Conservation (phyloP, 2,888 invertebrate genomes). For the Andrena flavipes region DNA sequence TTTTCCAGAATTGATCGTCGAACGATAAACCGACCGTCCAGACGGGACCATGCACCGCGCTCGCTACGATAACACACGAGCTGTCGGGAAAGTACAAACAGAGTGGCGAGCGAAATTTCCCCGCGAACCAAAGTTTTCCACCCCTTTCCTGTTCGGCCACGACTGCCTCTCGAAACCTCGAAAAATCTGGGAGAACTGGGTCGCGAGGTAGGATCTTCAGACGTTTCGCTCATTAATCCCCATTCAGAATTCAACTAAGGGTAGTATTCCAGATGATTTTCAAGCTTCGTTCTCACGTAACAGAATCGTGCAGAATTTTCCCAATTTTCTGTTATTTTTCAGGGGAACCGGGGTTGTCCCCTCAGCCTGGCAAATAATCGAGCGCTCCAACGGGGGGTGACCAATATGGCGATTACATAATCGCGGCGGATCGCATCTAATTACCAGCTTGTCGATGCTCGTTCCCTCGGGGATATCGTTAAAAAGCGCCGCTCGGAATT, state of each 20-base stretch:
- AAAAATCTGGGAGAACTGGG: not conserved
- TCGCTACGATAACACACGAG: constrained; percentile 14
- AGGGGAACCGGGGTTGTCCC: not conserved
- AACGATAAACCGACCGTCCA: constrained; percentile 37
- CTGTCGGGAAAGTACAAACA: constrained; percentile 3
- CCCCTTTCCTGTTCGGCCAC: not conserved
- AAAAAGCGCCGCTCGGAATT: constrained; percentile 63
- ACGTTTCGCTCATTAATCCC: no score
- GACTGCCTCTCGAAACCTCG: not conserved
- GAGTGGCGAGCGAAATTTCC: not conserved
- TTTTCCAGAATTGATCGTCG: constrained; percentile 58
- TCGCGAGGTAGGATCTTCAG: no score
- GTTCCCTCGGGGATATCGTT: constrained; percentile 58
- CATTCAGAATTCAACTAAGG: no score
- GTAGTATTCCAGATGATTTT: no score
- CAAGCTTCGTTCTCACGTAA: no score
- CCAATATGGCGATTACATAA: constrained; percentile 37
- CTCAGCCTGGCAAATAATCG: not conserved
- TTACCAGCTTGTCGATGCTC: constrained; percentile 66
- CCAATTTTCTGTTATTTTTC: not conserved
- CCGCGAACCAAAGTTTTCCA: not conserved
- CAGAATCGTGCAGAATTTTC: not conserved
- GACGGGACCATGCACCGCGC: constrained; percentile 12
- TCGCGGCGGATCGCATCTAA: constrained; percentile 66
- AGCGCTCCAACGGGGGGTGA: constrained; percentile 6